A percentile compares a stretch with the other conserved stretches of the same genome.
phyloP scores from a whole-genome alignment of 2,888 invertebrate genomes.

The Mactromeris polynyma region DNA sequence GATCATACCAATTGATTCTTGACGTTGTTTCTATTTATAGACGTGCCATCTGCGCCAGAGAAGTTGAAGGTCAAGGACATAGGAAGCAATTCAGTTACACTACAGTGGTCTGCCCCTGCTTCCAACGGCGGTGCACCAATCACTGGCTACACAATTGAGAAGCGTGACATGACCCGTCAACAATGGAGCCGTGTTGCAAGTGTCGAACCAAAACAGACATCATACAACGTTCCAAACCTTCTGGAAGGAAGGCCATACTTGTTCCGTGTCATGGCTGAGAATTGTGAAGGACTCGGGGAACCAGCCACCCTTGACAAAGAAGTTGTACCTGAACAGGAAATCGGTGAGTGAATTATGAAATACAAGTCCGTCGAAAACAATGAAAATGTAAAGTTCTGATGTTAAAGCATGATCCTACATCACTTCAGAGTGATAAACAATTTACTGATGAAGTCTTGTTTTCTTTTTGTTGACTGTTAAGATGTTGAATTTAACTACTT shows the following conservation, averaged over 20 bases:
- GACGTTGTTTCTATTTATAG: slow-evolving; percentile 66
- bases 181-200: slow-evolving; percentile 79
- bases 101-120: slow-evolving; percentile 94
- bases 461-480: too few relatives aligned
- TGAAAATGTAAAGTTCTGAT: not conserved
- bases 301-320: slow-evolving; percentile 89
- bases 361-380: not conserved
- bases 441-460: too few relatives aligned
- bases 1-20: not conserved
- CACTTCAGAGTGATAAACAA: too few relatives aligned
- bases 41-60: slow-evolving; percentile 83
- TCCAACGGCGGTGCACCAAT: slow-evolving; percentile 93
- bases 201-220: slow-evolving; percentile 71
- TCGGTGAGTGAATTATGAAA: slow-evolving; percentile 68
- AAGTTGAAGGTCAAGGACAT: slow-evolving; percentile 80
- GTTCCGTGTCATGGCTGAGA: slow-evolving; percentile 95
- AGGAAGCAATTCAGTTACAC: slow-evolving; percentile 89
- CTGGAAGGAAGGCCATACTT: slow-evolving; percentile 96
- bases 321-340: slow-evolving; percentile 78
- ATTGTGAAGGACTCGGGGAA: slow-evolving; percentile 96
- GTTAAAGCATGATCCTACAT: too few relatives aligned
- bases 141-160: slow-evolving; percentile 87
- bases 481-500: too few relatives aligned
- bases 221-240: slow-evolving; percentile 87
- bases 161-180: slow-evolving; percentile 88